Conservation (phyloP, 2,113 vertebrate genomes). For the Tauraco erythrolophus region DNA sequence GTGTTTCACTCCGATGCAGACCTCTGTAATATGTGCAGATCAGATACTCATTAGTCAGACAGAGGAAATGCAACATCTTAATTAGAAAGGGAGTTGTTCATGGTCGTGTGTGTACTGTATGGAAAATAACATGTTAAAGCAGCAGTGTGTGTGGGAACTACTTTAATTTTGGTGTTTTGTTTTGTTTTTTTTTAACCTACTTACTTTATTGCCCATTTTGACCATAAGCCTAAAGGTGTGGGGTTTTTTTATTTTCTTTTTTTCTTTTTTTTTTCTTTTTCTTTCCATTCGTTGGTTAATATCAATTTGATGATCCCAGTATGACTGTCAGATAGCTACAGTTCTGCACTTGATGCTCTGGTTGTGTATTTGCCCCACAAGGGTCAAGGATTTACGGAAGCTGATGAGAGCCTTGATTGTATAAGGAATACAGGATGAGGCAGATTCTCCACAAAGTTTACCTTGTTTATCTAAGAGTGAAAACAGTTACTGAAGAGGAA, state of each 20-base stretch:
- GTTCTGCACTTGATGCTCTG: background rate
- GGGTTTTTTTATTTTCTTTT: background rate
- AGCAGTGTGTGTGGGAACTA: background rate
- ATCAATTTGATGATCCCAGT: background rate
- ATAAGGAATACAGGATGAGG: conserved; percentile 4
- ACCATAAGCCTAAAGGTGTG: background rate
- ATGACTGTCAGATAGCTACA: background rate
- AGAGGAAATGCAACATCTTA: background rate
- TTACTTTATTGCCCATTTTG: background rate
- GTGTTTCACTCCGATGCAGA: background rate
- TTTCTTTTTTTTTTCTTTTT: background rate
- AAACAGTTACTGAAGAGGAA: background rate
- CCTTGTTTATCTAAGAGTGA: background rate
- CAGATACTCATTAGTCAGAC: background rate
- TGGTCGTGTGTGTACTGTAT: background rate
- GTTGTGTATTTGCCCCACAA: background rate
- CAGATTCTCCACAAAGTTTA: background rate
- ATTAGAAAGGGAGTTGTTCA: background rate
- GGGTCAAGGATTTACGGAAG: conserved; percentile 13
- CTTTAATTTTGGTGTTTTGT: background rate
- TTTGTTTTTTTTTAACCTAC: background rate
- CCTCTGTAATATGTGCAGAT: background rate
- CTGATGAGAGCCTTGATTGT: background rate
- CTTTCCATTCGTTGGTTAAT: background rate
- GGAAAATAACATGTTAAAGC: background rate